Conservation (phyloP, 2,888 invertebrate genomes). For the Lasius platythorax region DNA sequence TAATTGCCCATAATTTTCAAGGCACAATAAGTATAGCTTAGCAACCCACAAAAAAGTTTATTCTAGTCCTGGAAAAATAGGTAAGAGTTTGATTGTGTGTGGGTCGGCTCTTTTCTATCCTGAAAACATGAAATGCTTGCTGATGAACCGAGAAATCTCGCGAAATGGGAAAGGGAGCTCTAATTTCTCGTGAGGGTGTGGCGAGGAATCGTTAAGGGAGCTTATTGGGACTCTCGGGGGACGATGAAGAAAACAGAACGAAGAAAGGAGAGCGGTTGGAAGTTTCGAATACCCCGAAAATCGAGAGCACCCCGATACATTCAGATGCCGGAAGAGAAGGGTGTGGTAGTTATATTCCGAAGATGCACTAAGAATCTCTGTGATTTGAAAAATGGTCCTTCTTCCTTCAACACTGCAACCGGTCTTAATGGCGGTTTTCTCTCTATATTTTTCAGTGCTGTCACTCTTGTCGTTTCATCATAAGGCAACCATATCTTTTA, state of each 20-base stretch:
- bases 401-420: slow-evolving; percentile 50
- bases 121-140: slow-evolving; percentile 31
- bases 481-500: background rate
- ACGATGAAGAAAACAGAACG: slow-evolving; percentile 48
- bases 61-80: slow-evolving; percentile 16
- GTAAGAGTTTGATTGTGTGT: slow-evolving; percentile 40
- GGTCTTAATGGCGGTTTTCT: slow-evolving; percentile 53
- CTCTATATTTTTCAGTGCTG: slow-evolving; percentile 17
- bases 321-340: slow-evolving; percentile 79
- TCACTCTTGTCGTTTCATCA: background rate
- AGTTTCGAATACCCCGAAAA: slow-evolving; percentile 63
- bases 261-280: slow-evolving; percentile 38
- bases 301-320: slow-evolving; percentile 62
- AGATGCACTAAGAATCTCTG: slow-evolving; percentile 67
- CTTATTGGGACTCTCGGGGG: slow-evolving; percentile 56
- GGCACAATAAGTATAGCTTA: slow-evolving; percentile 39
- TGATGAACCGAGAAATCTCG: slow-evolving; percentile 67
- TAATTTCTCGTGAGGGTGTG: slow-evolving; percentile 73
- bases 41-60: slow-evolving; percentile 1
- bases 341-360: slow-evolving; percentile 73
- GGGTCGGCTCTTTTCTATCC: slow-evolving; percentile 30
- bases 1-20: slow-evolving; percentile 22
- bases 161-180: slow-evolving; percentile 65
- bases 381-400: slow-evolving; percentile 75
- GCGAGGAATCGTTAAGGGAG: slow-evolving; percentile 71